Base-by-base conservation (phyloP, 2,113 vertebrate genomes). In the Archocentrus centrarchus region DNA sequence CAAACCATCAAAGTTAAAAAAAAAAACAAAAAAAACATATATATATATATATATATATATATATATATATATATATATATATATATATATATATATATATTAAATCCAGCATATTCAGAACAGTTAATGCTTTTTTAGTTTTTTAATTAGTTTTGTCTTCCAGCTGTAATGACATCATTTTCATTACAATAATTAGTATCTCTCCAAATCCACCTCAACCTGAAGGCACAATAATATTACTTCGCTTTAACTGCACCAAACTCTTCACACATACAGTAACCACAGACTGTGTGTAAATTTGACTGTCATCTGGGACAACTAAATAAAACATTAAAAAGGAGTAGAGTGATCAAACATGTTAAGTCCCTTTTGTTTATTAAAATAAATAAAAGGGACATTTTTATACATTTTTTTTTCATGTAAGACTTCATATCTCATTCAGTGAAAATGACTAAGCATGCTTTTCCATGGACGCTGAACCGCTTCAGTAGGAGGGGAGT, bases 401-500 rank as follows among this genome's bases (percentile, higher is more conserved):
- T 70, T 18, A 68, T 8, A 47, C 64, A 70, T 30, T 70, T 70
- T 53, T 1, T 53, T 53, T 73, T 47, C 24, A 0, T 53, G 17
- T 73, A 13, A 30, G 22, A 53, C 27, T 53, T 73, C 7, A 55
- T 55, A 73, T 73, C 17, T 55, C 47, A 73, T 73, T 73, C 47
- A 55, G 68, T 13, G 18, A 73, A 55, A 73, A 32, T 73, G 68
- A 73, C 73, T 70, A 75, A 76, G 57, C 22, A 11, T 1, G 3
- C 20, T 64, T 57, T 86, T 89, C 62, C 83, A 75, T 14, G 41
- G 39, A 75, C 3, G 37, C 35, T 20, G n/a, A 41, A 24, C 47
- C 37, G 22, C 27, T 27, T 78, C 7, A 57, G 68, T 81, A 75
- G 85, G 64, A 79, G 80, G 77, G 79, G 62, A 59, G 55, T 60